phyloP scores from a whole-genome alignment of 2,113 vertebrate species.

The Nematolebias whitei region DNA sequence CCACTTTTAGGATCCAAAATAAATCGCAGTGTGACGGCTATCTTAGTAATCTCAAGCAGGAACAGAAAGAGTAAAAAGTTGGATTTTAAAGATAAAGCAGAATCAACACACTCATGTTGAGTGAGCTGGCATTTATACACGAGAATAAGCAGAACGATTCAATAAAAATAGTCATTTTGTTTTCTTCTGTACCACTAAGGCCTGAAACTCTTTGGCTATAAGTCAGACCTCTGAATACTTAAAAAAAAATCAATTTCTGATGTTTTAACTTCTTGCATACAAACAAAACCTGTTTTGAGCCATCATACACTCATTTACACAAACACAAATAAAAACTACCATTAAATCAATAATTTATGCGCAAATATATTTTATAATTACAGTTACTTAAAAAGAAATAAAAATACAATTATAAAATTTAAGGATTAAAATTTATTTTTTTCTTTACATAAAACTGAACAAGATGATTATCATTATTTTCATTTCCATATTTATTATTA shows the following conservation, averaged over 20 bases:
- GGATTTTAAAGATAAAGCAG: conserved; percentile 7
- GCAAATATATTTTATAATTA: conserved; percentile 53
- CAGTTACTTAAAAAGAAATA: conserved; percentile 32
- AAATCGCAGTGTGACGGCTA: conserved; percentile 12
- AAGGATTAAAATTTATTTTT: conserved; percentile 39
- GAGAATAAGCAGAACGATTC: not conserved
- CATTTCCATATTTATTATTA: conserved; percentile 16
- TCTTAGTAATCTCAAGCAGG: conserved; percentile 25
- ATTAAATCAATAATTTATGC: conserved; percentile 53
- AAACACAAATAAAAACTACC: conserved; percentile 30
- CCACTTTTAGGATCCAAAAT: conserved; percentile 9
- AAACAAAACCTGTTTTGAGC: conserved; percentile 19
- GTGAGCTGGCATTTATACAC: conserved; percentile 3
- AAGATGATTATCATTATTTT: conserved; percentile 22
- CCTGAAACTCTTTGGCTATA: conserved; percentile 36
- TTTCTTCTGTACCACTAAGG: conserved; percentile 13
- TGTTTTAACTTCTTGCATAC: conserved; percentile 17
- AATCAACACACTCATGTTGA: not conserved
- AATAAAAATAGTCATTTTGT: conserved; percentile 2
- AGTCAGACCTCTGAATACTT: conserved; percentile 25
- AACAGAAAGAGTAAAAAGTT: no score
- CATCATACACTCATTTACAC: conserved; percentile 7
- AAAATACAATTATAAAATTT: conserved; percentile 31
- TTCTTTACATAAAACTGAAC: conserved; percentile 33
- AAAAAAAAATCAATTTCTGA: conserved; percentile 4